These are phyloP conservation scores for Macaca fascicularis DNA, from an alignment of 2,113 vertebrate species.

Conservation along the genomic window T2T-MFA8v1.1 NC_088380.1:171363001-171363500, in stretches of 20 bases:
- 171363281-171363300: neutral
- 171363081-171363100: neutral
- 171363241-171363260: slow-evolving; percentile 53
- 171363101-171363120: neutral
- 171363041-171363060: neutral
- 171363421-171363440: neutral
- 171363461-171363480: neutral
- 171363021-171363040: neutral
- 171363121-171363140: neutral
- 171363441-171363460: neutral
- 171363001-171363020: neutral
- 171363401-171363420: slow-evolving; percentile 24
- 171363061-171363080: neutral
- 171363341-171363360: slow-evolving; percentile 12
- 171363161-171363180: neutral
- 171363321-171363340: neutral
- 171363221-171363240: neutral
- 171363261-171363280: slow-evolving; percentile 12
- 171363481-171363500: neutral
- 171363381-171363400: slow-evolving; percentile 17
- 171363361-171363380: slow-evolving; percentile 22
- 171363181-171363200: slow-evolving; percentile 33
- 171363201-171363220: neutral
- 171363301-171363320: neutral
- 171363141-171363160: neutral